Base-by-base conservation (phyloP, 2,888 invertebrate species). In the Elmis aenea region DNA sequence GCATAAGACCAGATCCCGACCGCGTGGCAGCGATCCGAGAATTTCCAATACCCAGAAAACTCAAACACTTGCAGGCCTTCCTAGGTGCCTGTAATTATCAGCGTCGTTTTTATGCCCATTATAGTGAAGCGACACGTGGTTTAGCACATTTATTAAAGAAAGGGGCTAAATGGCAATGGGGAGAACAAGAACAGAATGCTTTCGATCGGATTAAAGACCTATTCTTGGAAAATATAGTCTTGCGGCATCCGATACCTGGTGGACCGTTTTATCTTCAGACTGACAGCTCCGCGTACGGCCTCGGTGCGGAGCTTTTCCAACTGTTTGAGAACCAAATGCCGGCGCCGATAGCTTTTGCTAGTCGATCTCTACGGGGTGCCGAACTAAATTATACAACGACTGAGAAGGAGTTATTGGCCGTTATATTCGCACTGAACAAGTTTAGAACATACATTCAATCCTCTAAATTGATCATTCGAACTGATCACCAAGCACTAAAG, bases 321-420 rank as follows among this genome's bases (percentile, higher is more conserved):
- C 5, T 29, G 3, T 2, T 2, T 1, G 22, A 22, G 2, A 16
- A 25, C 5, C 29, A 26, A 2, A 12, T 10, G 5, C 24, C 14
- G 5, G 18, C 20, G 8, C 34, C 35, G 1, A 12, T 42, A 2
- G 14, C 12, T 1, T 42, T 45, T 24, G 35, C 23, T 4, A 39
- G 31, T 9, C 2, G 14, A 3, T n/a, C 11, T 1, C 11, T 31
- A 2, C 13, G 9, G 1, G 23, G 10, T 2, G n/a, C 31, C 12
- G 36, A 33, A 31, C 10, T 38, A n/a, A 9, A 26, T 23, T 39
- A 42, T 16, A 38, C 42, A 5, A 24, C 23, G 11, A 42, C 55
- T 0, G 57, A 56, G 30, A 50, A 52, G 16, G 54, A 57, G 14
- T 25, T 57, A 3, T 42, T 48, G 5, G 49, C 52, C 0, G 33